Evolutionary conservation across 1,140 invertebrate species (phyloP).

Genomic region (Argopecten irradians): DNA sequence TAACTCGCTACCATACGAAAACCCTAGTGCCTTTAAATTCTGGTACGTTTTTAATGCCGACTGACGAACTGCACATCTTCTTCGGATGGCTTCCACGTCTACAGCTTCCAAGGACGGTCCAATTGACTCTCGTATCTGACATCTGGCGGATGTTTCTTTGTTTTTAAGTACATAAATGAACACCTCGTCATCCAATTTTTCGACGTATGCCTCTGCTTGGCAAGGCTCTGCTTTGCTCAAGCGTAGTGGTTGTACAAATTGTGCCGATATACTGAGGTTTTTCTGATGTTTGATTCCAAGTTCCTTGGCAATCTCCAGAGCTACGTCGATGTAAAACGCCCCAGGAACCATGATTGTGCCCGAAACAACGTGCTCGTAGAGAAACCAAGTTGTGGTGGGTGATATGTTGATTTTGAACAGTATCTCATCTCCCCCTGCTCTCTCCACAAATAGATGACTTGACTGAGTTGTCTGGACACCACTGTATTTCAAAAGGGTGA

Average conservation of each 20-base stretch:
- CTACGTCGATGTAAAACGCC: constrained; percentile 53
- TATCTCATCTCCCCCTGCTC: neutral
- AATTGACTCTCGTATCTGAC: neutral
- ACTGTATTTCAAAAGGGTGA: neutral
- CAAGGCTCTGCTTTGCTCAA: constrained; percentile 36
- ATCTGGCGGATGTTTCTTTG: neutral
- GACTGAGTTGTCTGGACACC: neutral
- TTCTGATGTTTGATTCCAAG: neutral
- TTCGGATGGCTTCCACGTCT: constrained; percentile 47
- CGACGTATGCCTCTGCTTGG: neutral
- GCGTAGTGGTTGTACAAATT: constrained; percentile 36
- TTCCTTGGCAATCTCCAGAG: constrained; percentile 35
- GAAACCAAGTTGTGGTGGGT: constrained; percentile 38
- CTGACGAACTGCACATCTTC: constrained; percentile 49
- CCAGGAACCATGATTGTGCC: constrained; percentile 51
- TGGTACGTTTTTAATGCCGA: constrained; percentile 55
- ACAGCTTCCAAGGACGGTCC: neutral
- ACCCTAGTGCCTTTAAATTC: constrained; percentile 52
- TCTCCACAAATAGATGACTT: constrained; percentile 40
- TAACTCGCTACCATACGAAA: constrained; percentile 58
- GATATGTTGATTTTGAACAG: constrained; percentile 43
- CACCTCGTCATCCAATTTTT: neutral
- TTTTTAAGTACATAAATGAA: neutral
- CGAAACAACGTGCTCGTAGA: constrained; percentile 50
- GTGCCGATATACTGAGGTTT: constrained; percentile 27